Evolutionary conservation across 2,888 invertebrate genomes (phyloP), one percentile per base, ranked within the genome.

Genomic region (Agrilus mali): DNA sequence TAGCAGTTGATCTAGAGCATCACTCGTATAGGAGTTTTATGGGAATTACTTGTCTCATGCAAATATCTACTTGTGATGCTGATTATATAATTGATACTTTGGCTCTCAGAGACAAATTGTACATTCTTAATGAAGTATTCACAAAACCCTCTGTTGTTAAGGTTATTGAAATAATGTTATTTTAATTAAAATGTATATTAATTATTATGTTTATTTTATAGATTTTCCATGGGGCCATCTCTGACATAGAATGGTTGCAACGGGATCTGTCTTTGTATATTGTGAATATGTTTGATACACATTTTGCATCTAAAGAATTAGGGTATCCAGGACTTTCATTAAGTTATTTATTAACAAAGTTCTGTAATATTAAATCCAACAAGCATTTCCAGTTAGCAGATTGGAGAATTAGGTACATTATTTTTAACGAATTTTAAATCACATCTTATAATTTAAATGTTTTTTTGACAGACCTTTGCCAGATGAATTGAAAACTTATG

Each of bases 241-340:
- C 63, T 46, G 97, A 98, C 60, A 74, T 98, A 14, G 69, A 80
- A 31, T 98, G 98, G 97, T 68, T 98, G 27, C 98, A 98, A 64
- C 73, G 93, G 13, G 98, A 99, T 72, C 79, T 97, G 43, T 87
- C 93, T 0, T 62, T 98, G 2, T 98, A 98, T 61, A 68, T 98
- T 3, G 95, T 98, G 1, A 95, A 96, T 53, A 77, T 98, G 80
- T 96, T 98, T 63, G 98, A 98, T 65, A 98, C 97, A 0, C 80
- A 89, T 60, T 82, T 86, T 60, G 96, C 95, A 0, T 82, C 90
- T 0, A 78, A 82, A 50, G 70, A 77, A 3, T 70, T 97, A 1
- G 74, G 77, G 17, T 71, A 85, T 47, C 69, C 79, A 0, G 75
- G 79, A 13, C 69, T 83, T 2, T 89, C 92, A 4, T 69, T 90